Base-by-base conservation (phyloP, 2,113 vertebrate genomes). In the Stegastes partitus region DNA sequence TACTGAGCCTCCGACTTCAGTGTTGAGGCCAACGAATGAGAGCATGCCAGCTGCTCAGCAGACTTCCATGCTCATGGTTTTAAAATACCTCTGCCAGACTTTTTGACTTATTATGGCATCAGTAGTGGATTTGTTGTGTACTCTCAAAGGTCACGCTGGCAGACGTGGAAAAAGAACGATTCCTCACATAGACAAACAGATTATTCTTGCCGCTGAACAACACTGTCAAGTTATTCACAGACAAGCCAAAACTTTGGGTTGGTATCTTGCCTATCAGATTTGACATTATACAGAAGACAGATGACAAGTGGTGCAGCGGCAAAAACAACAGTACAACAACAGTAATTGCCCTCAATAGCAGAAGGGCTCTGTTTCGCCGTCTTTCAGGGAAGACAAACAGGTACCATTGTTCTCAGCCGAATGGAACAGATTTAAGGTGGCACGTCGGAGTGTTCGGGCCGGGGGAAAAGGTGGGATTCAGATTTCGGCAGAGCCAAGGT, bases 11-110 rank as follows among this genome's bases (percentile, higher is more conserved):
- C 83, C n/a, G 71, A 83, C 68, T 71, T 81, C 42, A 3, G 44
- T 66, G 70, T 85, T 82, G 65, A 67, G 68, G 77, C 72, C 87
- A 89, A 63, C 39, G 45, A 81, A 86, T 86, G 62, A 86, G 68
- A 69, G 64, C 77, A 83, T 79, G 58, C 81, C 89, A 90, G 90
- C 74, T 90, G 90, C 77, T 87, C 14, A 28, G 68, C 87, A 88
- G 85, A 85, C 45, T 68, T 79, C 72, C 44, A 23, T 74, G 49
- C 42, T 83, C 50, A 44, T 22, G 42, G 62, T 64, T 89, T 59
- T 58, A 53, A 67, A 72, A 65, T 25, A 34, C 44, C 66, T 49
- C 71, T 57, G 34, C 67, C 59, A 65, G 25, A 18, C 1, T 31
- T 81, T 56, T 71, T 64, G 31, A 79, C 19, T 80, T 66, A 77